Evolutionary conservation across 2,113 vertebrate genomes (phyloP).

Genomic region (Australoheros scitulus): DNA sequence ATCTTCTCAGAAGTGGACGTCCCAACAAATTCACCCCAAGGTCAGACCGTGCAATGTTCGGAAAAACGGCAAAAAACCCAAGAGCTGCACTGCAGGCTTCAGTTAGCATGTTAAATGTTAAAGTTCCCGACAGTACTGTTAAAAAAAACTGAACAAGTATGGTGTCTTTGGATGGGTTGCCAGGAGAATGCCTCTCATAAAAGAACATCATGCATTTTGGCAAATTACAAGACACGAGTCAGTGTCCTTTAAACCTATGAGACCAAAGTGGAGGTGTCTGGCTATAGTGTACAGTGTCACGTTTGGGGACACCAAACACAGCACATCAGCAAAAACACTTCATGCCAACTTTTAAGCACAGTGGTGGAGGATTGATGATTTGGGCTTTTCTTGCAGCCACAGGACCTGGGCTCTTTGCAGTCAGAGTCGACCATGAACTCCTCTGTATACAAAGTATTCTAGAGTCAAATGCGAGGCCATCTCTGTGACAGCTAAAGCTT

Average conservation of each 20-base stretch:
- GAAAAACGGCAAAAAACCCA: rapidly evolving
- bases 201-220: background rate
- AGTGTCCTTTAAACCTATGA: background rate
- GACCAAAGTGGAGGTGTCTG: background rate
- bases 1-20: background rate
- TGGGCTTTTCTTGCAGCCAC: background rate
- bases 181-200: background rate
- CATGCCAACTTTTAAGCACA: background rate
- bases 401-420: background rate
- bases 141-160: background rate
- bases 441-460: background rate
- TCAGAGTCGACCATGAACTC: background rate
- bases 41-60: background rate
- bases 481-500: background rate
- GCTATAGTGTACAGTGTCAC: background rate
- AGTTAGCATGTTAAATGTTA: background rate
- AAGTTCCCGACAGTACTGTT: background rate
- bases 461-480: background rate
- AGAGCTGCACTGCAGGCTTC: background rate
- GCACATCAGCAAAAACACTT: background rate
- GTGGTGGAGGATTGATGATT: background rate
- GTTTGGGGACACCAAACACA: background rate
- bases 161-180: background rate
- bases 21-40: background rate
- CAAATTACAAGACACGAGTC: background rate